These are phyloP conservation scores for Homarus americanus DNA, from an alignment of 1,140 invertebrate genomes.

Conservation along the genomic window DNA sequence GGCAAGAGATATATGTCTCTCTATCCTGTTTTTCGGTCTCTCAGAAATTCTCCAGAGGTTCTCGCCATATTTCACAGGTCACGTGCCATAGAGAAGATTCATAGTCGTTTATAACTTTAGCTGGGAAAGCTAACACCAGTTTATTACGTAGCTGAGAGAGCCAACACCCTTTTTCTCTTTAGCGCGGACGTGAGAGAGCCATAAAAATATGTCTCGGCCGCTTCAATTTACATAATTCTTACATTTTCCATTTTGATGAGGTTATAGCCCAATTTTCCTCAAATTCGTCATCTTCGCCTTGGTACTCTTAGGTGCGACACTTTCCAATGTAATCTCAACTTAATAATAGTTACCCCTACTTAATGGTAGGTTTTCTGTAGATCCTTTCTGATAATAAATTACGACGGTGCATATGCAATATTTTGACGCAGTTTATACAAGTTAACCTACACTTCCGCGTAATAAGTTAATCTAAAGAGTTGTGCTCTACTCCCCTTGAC, in stretches of 20 bases:
- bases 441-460: too few relatives aligned
- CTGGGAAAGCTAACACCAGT: constrained; percentile 14
- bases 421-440: too few relatives aligned
- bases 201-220: constrained; percentile 24
- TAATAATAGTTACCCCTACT: too few relatives aligned
- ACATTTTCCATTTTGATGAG: constrained; percentile 37
- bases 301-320: background rate
- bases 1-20: too few relatives aligned
- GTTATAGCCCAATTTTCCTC: constrained; percentile 26
- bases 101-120: background rate
- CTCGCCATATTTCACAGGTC: background rate
- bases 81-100: constrained; percentile 22
- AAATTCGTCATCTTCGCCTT: background rate
- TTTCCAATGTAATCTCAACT: too few relatives aligned
- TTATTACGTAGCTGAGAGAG: constrained; percentile 13
- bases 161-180: constrained; percentile 28
- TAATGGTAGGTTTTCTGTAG: too few relatives aligned
- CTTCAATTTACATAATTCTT: constrained; percentile 47
- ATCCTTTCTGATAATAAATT: too few relatives aligned
- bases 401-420: too few relatives aligned
- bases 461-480: too few relatives aligned
- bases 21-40: too few relatives aligned
- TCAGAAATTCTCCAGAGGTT: too few relatives aligned
- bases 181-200: background rate
- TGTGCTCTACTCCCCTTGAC: too few relatives aligned